Conservation (phyloP, 2,113 vertebrate species). For the Pseudolaguvia tuberculata region DNA sequence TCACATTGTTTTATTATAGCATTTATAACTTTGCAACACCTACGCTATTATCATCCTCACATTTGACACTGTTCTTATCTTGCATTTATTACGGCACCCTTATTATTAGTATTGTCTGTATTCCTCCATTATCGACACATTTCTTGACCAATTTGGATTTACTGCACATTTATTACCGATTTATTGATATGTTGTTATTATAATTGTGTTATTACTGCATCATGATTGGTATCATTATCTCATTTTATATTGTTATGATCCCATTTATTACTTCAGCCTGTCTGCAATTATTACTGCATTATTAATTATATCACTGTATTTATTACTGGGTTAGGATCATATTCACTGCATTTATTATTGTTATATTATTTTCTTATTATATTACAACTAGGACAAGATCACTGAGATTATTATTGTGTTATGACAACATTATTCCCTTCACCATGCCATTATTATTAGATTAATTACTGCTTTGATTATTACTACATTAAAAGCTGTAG, state of each 20-base stretch:
- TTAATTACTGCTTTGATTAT: background rate
- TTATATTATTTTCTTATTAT: background rate
- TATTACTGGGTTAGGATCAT: conserved; percentile 58
- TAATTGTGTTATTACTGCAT: too few species aligned
- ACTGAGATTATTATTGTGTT: background rate
- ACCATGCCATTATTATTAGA: background rate
- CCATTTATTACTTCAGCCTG: too few species aligned
- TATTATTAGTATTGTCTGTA: background rate
- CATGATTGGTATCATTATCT: too few species aligned
- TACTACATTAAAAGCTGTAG: background rate
- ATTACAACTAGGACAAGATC: background rate
- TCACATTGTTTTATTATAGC: background rate
- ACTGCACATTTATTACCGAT: conserved; percentile 15
- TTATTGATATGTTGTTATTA: too few species aligned
- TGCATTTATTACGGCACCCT: background rate
- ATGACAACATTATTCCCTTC: background rate
- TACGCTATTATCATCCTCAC: background rate
- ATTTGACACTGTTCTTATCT: background rate
- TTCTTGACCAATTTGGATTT: background rate
- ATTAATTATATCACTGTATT: conserved; percentile 39
- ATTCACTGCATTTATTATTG: background rate
- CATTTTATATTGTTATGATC: too few species aligned
- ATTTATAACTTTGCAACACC: background rate
- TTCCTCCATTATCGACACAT: background rate
- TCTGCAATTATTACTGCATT: too few species aligned